A percentile compares a stretch with the other conserved stretches of the same genome.
These are phyloP conservation scores for Chiloscyllium plagiosum DNA, from an alignment of 2,113 vertebrate species.

Conservation along the genomic window DNA sequence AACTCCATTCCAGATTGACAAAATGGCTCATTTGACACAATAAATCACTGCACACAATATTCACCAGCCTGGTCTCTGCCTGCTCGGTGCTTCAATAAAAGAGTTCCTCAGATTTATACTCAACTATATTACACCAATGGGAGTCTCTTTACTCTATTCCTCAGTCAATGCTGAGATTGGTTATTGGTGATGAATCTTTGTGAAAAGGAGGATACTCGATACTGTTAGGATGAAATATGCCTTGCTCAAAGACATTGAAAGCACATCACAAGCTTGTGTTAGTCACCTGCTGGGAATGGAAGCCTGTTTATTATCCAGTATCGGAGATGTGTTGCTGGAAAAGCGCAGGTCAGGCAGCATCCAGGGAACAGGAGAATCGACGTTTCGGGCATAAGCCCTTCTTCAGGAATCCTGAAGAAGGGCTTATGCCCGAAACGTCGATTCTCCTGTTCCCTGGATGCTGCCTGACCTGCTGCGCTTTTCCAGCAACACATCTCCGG, in stretches of 20 bases:
- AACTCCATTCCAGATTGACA: neutral
- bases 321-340: too few species aligned
- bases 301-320: neutral
- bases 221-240: neutral
- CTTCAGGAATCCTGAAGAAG: too few species aligned
- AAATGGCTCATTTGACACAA: neutral
- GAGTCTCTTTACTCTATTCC: neutral
- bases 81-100: neutral
- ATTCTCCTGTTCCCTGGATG: too few species aligned
- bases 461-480: too few species aligned
- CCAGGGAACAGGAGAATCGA: too few species aligned
- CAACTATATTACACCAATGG: neutral
- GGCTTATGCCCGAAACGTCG: too few species aligned
- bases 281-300: neutral
- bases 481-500: too few species aligned
- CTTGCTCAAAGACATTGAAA: neutral
- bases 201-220: neutral
- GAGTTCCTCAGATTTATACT: neutral
- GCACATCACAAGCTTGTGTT: neutral
- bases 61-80: neutral
- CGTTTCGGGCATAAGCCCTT: too few species aligned
- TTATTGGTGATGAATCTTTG: neutral
- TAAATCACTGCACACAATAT: neutral
- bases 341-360: too few species aligned
- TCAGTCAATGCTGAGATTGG: neutral